phyloP scores from a whole-genome alignment of 37 sponge, comb jelly and placozoan genomes.

The Halisarca cf. caerulea region DNA sequence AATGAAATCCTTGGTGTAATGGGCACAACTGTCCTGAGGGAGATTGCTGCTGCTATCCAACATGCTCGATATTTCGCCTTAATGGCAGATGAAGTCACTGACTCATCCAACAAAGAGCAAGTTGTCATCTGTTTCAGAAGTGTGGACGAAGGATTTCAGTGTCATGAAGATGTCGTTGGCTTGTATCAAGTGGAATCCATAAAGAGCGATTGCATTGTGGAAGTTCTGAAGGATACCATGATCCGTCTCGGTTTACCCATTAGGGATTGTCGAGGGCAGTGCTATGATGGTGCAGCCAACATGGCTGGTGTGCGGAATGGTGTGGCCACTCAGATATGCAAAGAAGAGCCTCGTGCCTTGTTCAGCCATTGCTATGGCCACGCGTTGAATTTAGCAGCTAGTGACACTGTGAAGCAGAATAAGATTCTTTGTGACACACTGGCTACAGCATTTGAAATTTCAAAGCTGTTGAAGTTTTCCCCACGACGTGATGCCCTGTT shows the following conservation, averaged over 20 bases:
- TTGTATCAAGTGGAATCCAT: not conserved
- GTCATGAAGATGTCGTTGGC: conserved; percentile 19
- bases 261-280: conserved; percentile 30
- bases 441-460: too few relatives aligned
- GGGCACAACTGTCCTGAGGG: conserved; percentile 2
- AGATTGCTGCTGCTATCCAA: conserved; percentile 25
- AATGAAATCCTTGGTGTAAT: conserved; percentile 26
- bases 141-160: conserved; percentile 27
- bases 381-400: too few relatives aligned
- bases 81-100: conserved; percentile 28
- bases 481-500: too few relatives aligned
- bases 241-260: not conserved
- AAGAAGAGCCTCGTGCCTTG: conserved; percentile 6
- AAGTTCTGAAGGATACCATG: conserved; percentile 11
- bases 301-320: conserved; percentile 36
- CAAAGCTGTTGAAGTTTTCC: too few relatives aligned
- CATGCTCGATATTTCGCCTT: conserved; percentile 22
- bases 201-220: conserved; percentile 11
- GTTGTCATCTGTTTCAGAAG: conserved; percentile 29
- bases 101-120: conserved; percentile 14
- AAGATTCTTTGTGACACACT: too few relatives aligned
- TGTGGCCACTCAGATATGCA: conserved; percentile 31
- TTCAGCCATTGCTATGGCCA: too few relatives aligned
- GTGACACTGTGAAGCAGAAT: too few relatives aligned
- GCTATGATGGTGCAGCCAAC: conserved; percentile 38